These are phyloP conservation scores for Macrosiphum euphorbiae DNA, from an alignment of 2,888 invertebrate genomes.

Conservation along the genomic window DNA sequence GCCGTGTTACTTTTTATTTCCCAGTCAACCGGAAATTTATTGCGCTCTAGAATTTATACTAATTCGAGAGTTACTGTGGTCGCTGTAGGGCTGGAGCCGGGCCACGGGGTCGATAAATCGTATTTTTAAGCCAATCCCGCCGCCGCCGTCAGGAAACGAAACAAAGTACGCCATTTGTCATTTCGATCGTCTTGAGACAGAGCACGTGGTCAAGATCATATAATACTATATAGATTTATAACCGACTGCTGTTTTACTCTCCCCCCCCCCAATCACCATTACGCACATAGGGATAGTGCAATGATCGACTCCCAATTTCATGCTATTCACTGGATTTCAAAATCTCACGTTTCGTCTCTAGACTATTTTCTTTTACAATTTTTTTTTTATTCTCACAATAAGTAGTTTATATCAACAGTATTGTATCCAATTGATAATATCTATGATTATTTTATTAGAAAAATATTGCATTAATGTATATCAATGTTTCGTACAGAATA, in stretches of 20 bases:
- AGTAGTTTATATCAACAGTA: not conserved
- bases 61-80: not conserved
- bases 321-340: not conserved
- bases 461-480: not conserved
- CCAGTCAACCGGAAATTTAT: not conserved
- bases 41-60: not conserved
- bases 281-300: too few species aligned
- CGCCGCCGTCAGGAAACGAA: not conserved
- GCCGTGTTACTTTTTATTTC: not conserved
- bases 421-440: too few species aligned
- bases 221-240: not conserved
- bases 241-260: not conserved
- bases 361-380: too few species aligned
- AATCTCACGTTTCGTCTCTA: not conserved
- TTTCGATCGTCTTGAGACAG: not conserved
- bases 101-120: not conserved
- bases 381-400: not conserved
- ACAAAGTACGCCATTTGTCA: not conserved
- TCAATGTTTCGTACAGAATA: not conserved
- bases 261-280: too few species aligned
- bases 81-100: not conserved
- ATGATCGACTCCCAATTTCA: not conserved
- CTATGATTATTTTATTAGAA: not conserved
- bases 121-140: not conserved
- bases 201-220: not conserved